Evolutionary conservation across 2,797 vertebrate genomes (phyloP).

Genomic region (Cuculus canorus): DNA sequence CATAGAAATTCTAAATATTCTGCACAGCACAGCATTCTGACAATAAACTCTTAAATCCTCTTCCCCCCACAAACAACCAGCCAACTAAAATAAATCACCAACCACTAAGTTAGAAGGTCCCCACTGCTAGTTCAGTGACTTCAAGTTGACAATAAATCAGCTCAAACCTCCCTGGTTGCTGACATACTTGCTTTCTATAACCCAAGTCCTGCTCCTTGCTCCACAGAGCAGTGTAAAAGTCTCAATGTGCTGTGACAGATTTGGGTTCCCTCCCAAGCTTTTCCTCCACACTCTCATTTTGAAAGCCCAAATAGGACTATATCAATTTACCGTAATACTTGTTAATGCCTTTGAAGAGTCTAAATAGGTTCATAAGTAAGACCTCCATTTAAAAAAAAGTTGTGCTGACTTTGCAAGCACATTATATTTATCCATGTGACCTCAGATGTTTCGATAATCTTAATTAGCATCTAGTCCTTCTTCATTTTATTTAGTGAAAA

Average conservation of each 20-base stretch:
- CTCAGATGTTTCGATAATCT: background rate
- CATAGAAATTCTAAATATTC: background rate
- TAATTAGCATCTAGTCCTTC: background rate
- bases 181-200: background rate
- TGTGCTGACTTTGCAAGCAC: background rate
- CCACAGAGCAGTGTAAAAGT: background rate
- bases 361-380: background rate
- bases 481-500: background rate
- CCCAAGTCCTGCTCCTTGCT: background rate
- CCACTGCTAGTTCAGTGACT: background rate
- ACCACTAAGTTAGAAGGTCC: background rate
- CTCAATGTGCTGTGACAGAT: background rate
- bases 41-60: background rate
- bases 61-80: background rate
- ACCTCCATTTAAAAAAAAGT: background rate
- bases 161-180: background rate
- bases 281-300: background rate
- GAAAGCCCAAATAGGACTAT: background rate
- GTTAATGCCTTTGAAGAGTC: background rate
- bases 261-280: background rate
- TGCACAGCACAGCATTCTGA: background rate
- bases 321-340: background rate
- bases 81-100: background rate
- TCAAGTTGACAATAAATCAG: background rate
- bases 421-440: background rate